Percentiles rank a stretch among this genome's conserved stretches.
phyloP scores from a whole-genome alignment of 1,140 invertebrate species.

The Rhizoglyphus robini region DNA sequence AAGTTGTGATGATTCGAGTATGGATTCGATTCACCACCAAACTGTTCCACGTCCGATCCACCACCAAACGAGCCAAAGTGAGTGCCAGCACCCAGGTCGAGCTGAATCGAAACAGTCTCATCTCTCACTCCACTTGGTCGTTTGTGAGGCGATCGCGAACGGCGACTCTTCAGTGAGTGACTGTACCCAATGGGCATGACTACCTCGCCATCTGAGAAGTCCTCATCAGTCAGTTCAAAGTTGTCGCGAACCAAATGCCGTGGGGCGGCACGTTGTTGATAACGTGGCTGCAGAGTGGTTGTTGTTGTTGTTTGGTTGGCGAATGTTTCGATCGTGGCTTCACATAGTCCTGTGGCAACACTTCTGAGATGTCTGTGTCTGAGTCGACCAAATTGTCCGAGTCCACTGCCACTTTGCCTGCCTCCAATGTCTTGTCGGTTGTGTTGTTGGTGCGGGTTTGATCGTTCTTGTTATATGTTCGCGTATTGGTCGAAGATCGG shows the following conservation, averaged over 20 bases:
- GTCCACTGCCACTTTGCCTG: background rate
- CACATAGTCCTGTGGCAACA: background rate
- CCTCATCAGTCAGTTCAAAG: too few species aligned
- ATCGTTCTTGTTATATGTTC: slow-evolving; percentile 15
- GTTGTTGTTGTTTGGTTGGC: background rate
- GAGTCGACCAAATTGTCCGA: too few species aligned
- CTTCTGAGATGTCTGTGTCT: slow-evolving; percentile 9
- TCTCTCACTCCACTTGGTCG: too few species aligned
- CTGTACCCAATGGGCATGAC: background rate
- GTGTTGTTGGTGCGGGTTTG: too few species aligned
- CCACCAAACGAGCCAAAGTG: background rate
- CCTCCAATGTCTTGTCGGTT: slow-evolving; percentile 6
- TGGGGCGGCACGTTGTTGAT: background rate
- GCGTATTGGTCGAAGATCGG: background rate
- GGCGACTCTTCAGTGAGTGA: background rate
- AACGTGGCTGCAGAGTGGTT: background rate
- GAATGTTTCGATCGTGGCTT: background rate
- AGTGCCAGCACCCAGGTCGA: too few species aligned
- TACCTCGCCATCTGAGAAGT: background rate
- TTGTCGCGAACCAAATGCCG: background rate
- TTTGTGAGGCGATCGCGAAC: too few species aligned
- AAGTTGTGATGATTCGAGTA: background rate
- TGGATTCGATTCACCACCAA: background rate
- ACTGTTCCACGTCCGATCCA: background rate
- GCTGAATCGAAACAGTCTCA: too few species aligned